Conservation (phyloP, 2,797 vertebrate genomes). For the Phoebastria nigripes region DNA sequence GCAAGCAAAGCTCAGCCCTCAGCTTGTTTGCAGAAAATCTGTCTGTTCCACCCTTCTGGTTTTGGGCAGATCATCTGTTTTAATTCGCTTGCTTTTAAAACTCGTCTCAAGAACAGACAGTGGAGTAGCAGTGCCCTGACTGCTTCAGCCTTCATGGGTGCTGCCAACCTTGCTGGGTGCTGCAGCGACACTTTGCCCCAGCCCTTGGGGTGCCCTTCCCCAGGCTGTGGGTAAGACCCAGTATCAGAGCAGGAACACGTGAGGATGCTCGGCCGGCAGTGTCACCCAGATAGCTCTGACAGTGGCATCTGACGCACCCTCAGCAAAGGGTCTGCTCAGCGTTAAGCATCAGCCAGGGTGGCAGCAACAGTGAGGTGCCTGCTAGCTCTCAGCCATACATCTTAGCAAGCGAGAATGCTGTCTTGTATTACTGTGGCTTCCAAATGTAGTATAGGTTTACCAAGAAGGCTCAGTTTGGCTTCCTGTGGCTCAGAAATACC, state of each 20-base stretch:
- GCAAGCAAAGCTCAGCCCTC: not conserved
- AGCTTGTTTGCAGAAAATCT: not conserved
- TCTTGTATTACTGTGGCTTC: not conserved
- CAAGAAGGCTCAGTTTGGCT: not conserved
- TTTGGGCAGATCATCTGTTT: not conserved
- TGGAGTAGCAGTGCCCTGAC: not conserved
- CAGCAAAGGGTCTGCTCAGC: not conserved
- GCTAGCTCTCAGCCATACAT: too few relatives aligned
- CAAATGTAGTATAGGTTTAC: not conserved
- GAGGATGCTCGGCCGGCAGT: not conserved
- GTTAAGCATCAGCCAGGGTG: not conserved
- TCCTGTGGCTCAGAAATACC: not conserved
- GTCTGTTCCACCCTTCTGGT: not conserved
- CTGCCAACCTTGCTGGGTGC: not conserved
- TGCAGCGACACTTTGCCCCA: not conserved
- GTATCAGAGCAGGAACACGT: not conserved
- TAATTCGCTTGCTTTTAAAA: not conserved
- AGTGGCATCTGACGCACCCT: accelerated
- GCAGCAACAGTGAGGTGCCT: not conserved
- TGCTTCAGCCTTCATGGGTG: not conserved
- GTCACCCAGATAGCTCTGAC: not conserved
- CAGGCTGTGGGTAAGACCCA: not conserved
- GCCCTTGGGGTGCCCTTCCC: not conserved
- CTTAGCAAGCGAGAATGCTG: not conserved
- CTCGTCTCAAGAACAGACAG: not conserved